These are phyloP conservation scores for Homalodisca vitripennis DNA, from an alignment of 1,140 invertebrate genomes.

Conservation along the genomic window DNA sequence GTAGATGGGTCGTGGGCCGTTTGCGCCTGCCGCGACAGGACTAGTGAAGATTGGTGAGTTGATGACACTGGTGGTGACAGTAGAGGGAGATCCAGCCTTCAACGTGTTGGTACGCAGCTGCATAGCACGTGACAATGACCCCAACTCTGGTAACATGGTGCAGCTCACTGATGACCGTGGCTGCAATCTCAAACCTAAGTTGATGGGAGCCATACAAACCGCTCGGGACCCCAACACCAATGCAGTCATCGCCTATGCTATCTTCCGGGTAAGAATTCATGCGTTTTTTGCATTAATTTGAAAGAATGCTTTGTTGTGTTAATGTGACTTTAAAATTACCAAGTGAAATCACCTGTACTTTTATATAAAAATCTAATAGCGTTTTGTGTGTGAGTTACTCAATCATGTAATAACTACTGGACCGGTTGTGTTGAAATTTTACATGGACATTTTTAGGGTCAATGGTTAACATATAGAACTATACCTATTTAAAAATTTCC, in stretches of 20 bases:
- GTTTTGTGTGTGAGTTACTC: too few species aligned
- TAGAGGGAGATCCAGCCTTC: conserved; percentile 76
- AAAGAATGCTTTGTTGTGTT: not conserved
- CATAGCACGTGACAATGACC: conserved; percentile 61
- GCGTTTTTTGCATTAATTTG: not conserved
- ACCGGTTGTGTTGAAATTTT: too few species aligned
- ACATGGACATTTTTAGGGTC: too few species aligned
- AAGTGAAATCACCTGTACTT: too few species aligned
- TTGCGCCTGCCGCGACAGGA: conserved; percentile 70
- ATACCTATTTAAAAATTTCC: too few species aligned
- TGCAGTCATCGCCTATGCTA: conserved; percentile 75
- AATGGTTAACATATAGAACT: too few species aligned
- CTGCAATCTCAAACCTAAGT: conserved; percentile 77
- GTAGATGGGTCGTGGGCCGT: conserved; percentile 72
- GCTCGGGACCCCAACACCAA: conserved; percentile 69
- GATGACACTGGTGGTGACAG: conserved; percentile 78
- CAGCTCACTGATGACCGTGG: conserved; percentile 73
- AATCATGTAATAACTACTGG: too few species aligned
- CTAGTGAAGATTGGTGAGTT: conserved; percentile 80
- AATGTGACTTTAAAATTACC: not conserved
- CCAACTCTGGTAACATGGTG: conserved; percentile 53
- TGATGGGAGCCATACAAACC: conserved; percentile 80
- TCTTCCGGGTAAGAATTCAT: conserved; percentile 62
- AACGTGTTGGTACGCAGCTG: conserved; percentile 78
- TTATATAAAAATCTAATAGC: too few species aligned